Base-by-base conservation (phyloP, 2,113 vertebrate species). In the Orthonyx spaldingii region DNA sequence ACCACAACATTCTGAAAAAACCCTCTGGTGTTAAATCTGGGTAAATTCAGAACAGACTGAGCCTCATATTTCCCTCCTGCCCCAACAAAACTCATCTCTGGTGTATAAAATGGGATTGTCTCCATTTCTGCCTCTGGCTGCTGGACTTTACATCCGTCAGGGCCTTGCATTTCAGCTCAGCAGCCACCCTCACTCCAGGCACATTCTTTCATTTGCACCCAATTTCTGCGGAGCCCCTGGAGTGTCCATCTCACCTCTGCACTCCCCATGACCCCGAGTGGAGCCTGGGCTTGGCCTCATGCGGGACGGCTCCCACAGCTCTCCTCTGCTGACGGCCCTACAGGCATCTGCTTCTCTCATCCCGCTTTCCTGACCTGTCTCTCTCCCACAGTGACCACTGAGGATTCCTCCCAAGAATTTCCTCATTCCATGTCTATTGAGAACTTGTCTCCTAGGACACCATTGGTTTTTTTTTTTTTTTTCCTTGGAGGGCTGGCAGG, bases 291-390 rank as follows among this genome's bases (percentile, higher is more conserved):
- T 20, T 60, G 35, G 26, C 17, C 19, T 41, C 15, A 6, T 6
- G 13, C 1, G 0, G 22, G 37, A 28, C 0, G 1, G 2, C 7
- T 84, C 27, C 57, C 17, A 41, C 37, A 41, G 28, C 18, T 72
- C 39, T 66, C n/a, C 42, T 57, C 14, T 50, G 21, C 1, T 3
- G 3, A 7, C 7, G 1, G 8, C 33, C 46, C 39, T 30, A 6
- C 42, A 55, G 4, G 21, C 19, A 37, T n/a, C 41, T 83, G 27
- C 13, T 52, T 65, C 21, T 85, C 18, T 49, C 9, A 0, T 4
- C 12, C 5, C 16, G 30, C 4, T 65, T 65, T 52, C 5, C 30
- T 61, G 35, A 7, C 18, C 7, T 42, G 10, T 52, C 65, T 63
- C 17, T 66, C 8, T 75, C 46, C 50, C 23, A 12, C 41, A 32